Conservation (phyloP, 2,888 invertebrate species). For the Ophion obscuratus region DNA sequence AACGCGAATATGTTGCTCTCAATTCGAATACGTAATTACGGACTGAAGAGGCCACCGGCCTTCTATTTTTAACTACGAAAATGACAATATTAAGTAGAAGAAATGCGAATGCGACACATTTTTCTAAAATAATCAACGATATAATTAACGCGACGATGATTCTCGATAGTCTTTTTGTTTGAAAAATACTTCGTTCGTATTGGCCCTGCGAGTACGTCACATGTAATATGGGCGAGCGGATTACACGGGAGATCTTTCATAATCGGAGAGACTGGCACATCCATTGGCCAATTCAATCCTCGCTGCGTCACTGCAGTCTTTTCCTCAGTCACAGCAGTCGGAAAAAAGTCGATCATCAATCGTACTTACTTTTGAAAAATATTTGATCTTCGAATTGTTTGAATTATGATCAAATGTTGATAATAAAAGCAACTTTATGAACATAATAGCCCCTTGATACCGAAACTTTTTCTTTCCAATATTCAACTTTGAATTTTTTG, state of each 20-base stretch:
- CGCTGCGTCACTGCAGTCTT: neutral
- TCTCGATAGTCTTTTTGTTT: neutral
- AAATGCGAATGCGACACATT: neutral
- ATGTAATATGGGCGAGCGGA: neutral
- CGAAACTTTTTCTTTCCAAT: neutral
- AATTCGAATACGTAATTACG: neutral
- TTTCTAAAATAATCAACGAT: neutral
- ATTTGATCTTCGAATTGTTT: neutral
- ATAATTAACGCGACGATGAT: neutral
- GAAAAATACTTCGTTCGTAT: neutral
- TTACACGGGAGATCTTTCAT: neutral
- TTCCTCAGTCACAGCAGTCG: neutral
- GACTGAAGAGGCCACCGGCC: neutral
- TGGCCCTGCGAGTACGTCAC: neutral
- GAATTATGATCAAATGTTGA: neutral
- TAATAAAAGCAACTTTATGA: neutral
- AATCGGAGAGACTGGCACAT: neutral
- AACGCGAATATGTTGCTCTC: neutral
- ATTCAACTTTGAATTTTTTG: no score
- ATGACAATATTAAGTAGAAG: neutral
- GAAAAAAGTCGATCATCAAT: neutral
- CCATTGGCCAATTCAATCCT: neutral
- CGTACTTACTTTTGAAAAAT: neutral
- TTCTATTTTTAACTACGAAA: neutral
- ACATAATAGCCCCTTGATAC: neutral